phyloP scores from a whole-genome alignment of 1,140 invertebrate genomes.

The Atta cephalotes region DNA sequence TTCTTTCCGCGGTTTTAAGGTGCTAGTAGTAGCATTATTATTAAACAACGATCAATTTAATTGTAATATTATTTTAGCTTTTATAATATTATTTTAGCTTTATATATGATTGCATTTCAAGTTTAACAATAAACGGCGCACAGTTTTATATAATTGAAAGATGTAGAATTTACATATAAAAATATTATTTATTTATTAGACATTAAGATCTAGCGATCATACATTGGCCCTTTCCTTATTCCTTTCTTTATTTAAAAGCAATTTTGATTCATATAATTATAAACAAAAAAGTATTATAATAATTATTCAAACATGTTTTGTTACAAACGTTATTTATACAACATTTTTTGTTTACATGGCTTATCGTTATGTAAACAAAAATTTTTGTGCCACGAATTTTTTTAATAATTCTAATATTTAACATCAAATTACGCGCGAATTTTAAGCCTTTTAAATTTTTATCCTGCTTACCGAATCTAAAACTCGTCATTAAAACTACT shows the following conservation, averaged over 20 bases:
- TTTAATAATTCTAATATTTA: slow-evolving; percentile 32
- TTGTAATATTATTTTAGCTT: no score
- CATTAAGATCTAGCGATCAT: no score
- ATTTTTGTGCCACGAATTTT: slow-evolving; percentile 22
- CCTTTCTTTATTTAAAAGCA: neutral
- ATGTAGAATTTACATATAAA: no score
- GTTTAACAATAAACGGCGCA: no score
- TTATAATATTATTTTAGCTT: no score
- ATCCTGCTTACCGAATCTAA: slow-evolving; percentile 40
- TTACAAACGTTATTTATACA: neutral
- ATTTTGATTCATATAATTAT: neutral
- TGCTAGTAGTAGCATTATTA: no score
- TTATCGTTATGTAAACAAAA: neutral
- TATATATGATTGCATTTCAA: no score
- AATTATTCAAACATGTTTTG: neutral
- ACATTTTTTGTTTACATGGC: neutral
- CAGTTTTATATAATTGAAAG: no score
- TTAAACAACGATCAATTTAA: no score
- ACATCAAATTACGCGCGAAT: slow-evolving; percentile 26
- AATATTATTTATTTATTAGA: no score
- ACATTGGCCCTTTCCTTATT: no score
- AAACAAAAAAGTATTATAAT: slow-evolving; percentile 1
- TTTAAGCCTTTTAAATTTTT: slow-evolving; percentile 20
- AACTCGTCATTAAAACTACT: slow-evolving; percentile 55
- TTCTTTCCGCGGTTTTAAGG: no score